Conservation (phyloP, 2,888 invertebrate genomes). For the Trachelus troglodyta region DNA sequence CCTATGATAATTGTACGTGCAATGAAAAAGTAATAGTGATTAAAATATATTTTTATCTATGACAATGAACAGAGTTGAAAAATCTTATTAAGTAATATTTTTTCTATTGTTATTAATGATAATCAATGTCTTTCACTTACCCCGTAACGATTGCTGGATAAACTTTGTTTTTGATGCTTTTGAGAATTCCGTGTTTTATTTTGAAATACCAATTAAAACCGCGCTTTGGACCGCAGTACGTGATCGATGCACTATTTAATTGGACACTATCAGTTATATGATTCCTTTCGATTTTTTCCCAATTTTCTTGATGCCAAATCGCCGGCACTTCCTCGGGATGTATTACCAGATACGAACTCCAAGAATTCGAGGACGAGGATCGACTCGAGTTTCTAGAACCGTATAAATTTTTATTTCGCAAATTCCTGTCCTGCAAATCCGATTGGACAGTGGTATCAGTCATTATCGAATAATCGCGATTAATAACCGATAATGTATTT, state of each 20-base stretch:
- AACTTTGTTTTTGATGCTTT: constrained; percentile 41
- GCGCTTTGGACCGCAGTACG: constrained; percentile 26
- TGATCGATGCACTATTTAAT: constrained; percentile 19
- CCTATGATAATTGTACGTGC: neutral
- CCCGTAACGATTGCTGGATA: constrained; percentile 32
- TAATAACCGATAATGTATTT: neutral
- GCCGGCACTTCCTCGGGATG: constrained; percentile 12
- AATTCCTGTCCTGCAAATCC: neutral
- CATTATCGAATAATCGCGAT: constrained; percentile 31
- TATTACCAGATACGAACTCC: constrained; percentile 18
- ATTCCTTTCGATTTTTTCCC: constrained; percentile 20
- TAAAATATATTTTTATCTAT: neutral
- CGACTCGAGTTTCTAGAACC: neutral
- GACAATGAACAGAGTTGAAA: neutral
- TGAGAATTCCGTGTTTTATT: constrained; percentile 42
- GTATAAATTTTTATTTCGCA: neutral
- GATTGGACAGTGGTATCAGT: constrained; percentile 27
- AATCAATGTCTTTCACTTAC: constrained; percentile 36
- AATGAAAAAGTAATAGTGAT: neutral
- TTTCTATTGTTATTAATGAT: neutral
- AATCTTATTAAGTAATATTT: neutral
- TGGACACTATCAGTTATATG: constrained; percentile 26
- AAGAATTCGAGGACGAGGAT: constrained; percentile 12
- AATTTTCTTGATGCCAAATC: neutral
- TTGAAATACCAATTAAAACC: constrained; percentile 40